Evolutionary conservation across 2,797 vertebrate genomes (phyloP), one percentile per base, ranked within the genome.

Genomic region (Lepilemur ruficaudatus): DNA sequence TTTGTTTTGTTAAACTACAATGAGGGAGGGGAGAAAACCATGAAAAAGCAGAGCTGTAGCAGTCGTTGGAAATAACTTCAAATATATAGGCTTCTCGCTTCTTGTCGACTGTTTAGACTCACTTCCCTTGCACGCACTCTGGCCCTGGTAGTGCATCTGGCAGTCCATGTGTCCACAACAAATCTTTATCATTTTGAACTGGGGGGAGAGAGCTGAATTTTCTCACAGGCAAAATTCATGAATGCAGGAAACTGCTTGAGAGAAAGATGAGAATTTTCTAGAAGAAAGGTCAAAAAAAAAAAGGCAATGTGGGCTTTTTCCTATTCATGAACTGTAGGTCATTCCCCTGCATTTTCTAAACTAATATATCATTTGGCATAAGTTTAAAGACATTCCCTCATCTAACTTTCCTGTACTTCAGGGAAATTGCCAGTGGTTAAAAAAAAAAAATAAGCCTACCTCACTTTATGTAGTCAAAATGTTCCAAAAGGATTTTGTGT

Each of bases 161-260:
- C n/a, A 38, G 32, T 79, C 87, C 67, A 78, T 0, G 30, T 23
- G 28, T 85, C 50, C 83, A 67, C 91, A 97, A 79, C 28, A 48
- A 61, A 93, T 70, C 55, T 81, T 79, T 59, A 91, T 65, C 72
- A 83, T 73, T 93, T 67, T 70, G 65, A 90, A 75, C 38, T 79
- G 1, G 0, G 28, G 17, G 11, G 32, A 5, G 18, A 15, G 2
- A 7, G 10, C 63, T 89, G 32, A 48, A 87, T 85, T 84, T 94
- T 89, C 86, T 94, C 84, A 83, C 63, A 83, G 23, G 59, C 87
- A 59, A 91, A 95, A 93, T 48, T 76, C 78, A 91, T 32, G 28
- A 89, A n/a, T 4, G 8, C 20, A n/a, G 89, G 52, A 86, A 85
- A 61, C 52, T 88, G 6, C 46, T 41, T 86, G 10, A 79, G 67